Evolutionary conservation across 2,797 vertebrate species (phyloP), one percentile per base, ranked within the genome.

Genomic region (Mionectes olivaceus): DNA sequence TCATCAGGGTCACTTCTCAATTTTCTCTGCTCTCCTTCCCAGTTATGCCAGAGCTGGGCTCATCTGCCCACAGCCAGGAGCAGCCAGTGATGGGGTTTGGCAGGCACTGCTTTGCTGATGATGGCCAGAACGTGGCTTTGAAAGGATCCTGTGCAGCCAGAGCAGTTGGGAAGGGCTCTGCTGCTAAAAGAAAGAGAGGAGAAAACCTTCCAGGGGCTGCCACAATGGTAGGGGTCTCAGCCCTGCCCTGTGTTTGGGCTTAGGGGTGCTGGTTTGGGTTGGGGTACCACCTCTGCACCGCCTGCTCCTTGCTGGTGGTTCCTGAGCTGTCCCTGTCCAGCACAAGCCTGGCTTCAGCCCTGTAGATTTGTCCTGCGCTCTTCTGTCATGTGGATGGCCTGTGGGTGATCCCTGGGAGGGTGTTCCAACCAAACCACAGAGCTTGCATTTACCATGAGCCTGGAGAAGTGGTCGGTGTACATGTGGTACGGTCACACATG

Each of bases 321-420:
- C 37, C 33, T 39, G 46, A 43, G 50, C 32, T 41, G 53, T 55
- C 39, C 57, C 11, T 37, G 56, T 21, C 56, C 57, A 41, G 35
- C 9, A 2, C 4, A 9, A 80, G 21, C 33, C 37, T 85, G 46
- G 27, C 19, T 83, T 53, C 7, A 1, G 46, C 43, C 59, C 33
- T 15, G 0, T 30, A 57, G 11, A 7, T 75, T 93, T 95, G n/a
- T 7, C 14, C 27, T 0, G 0, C 61, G 32, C 33, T 71, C 17
- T 24, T 1, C 1, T 56, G 16, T 47, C 4, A 0, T 0, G 0
- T 28, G 37, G 50, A 17, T 0, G 4, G 30, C 41, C 69, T 0
- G 0, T 3, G 5, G 30, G 11, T 56, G 59, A 24, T 57, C 39
- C 19, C 47, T 65, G 47, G 23, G 43, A 83, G 24, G 39, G 55